Conservation (phyloP, 2,797 vertebrate species). For the Acrossocheilus wenchowensis region DNA sequence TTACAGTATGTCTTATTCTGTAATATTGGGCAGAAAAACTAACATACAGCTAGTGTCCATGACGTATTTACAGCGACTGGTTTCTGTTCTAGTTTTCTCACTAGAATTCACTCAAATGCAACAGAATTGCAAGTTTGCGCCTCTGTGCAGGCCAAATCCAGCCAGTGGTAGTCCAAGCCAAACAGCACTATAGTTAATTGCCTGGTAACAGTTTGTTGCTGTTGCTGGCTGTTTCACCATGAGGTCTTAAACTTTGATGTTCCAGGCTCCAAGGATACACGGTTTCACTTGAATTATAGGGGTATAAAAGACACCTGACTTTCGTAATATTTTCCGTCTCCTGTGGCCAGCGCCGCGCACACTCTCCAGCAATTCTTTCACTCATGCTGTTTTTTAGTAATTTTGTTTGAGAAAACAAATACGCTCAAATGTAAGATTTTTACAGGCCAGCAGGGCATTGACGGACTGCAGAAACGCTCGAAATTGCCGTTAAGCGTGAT, state of each 20-base stretch:
- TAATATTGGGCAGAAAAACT: neutral
- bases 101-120: conserved; percentile 1
- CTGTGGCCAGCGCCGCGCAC: conserved; percentile 48
- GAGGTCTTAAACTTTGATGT: conserved; percentile 52
- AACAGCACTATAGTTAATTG: conserved; percentile 52
- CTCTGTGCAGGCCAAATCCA: conserved; percentile 11
- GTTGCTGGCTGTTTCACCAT: conserved; percentile 43
- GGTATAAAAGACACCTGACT: conserved; percentile 66
- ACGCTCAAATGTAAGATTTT: conserved; percentile 1
- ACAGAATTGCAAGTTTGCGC: conserved; percentile 31
- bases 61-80: neutral
- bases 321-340: conserved; percentile 67
- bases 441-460: neutral
- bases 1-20: neutral
- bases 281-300: conserved; percentile 42
- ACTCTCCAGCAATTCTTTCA: conserved; percentile 51
- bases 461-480: neutral
- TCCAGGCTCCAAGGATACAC: conserved; percentile 41
- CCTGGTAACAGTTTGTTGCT: conserved; percentile 62
- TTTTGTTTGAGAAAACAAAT: conserved; percentile 30
- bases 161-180: conserved; percentile 33
- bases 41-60: neutral
- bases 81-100: conserved; percentile 1
- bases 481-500: neutral
- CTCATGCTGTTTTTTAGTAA: neutral